Conservation (phyloP, 2,888 invertebrate species). For the Amblyjoppa fuscipennis region DNA sequence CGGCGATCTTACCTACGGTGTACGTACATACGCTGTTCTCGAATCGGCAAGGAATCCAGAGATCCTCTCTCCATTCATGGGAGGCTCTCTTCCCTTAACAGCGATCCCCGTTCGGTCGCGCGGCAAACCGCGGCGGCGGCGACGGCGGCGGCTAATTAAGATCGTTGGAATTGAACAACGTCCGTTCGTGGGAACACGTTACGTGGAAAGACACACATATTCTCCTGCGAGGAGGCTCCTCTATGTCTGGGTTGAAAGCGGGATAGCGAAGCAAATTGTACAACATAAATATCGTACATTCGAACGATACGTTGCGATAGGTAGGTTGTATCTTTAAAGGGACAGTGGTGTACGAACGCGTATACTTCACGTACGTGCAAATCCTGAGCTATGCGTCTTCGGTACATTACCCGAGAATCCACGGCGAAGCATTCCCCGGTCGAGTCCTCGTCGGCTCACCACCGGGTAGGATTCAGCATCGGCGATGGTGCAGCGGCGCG, state of each 20-base stretch:
- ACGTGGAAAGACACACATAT: slow-evolving; percentile 63
- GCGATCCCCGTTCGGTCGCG: slow-evolving; percentile 27
- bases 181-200: slow-evolving; percentile 67
- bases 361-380: slow-evolving; percentile 61
- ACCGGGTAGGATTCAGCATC: slow-evolving; percentile 20
- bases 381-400: slow-evolving; percentile 67
- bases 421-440: slow-evolving; percentile 66
- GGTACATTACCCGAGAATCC: slow-evolving; percentile 69
- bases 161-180: slow-evolving; percentile 70
- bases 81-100: slow-evolving; percentile 58
- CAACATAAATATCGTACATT: slow-evolving; percentile 69
- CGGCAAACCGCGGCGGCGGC: slow-evolving; percentile 17
- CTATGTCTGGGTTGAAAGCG: slow-evolving; percentile 32
- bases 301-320: slow-evolving; percentile 11
- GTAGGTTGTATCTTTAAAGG: neutral
- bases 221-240: neutral
- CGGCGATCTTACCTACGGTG: neutral
- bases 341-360: slow-evolving; percentile 11
- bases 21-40: slow-evolving; percentile 41
- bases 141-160: slow-evolving; percentile 70
- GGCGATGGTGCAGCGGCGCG: slow-evolving; percentile 7
- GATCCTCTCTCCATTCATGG: slow-evolving; percentile 69
- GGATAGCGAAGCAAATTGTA: slow-evolving; percentile 70
- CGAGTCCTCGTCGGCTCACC: slow-evolving; percentile 37
- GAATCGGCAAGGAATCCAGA: slow-evolving; percentile 58